phyloP scores from a whole-genome alignment of 2,797 vertebrate species.

The Melanotaenia pygmaea region DNA sequence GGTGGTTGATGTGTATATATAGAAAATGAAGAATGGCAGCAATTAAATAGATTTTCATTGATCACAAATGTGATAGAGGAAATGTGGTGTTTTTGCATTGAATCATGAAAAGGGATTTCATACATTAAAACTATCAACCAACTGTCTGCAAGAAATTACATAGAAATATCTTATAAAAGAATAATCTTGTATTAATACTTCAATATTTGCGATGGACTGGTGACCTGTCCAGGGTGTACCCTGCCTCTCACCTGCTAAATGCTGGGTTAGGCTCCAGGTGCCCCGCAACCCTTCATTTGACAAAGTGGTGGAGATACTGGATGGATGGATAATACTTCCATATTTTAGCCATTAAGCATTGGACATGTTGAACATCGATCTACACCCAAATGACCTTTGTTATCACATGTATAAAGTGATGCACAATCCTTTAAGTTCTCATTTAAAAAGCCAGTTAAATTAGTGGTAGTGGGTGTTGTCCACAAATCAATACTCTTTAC shows the following conservation, averaged over 20 bases:
- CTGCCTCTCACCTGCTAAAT: no score
- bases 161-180: background rate
- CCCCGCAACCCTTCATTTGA: no score
- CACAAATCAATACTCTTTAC: constrained; percentile 6
- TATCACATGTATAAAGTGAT: background rate
- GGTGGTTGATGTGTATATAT: background rate
- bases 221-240: no score
- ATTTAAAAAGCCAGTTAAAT: background rate
- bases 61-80: background rate
- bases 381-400: background rate
- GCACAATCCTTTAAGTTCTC: background rate
- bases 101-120: background rate
- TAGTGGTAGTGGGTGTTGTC: background rate
- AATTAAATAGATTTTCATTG: background rate
- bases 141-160: background rate
- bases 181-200: background rate
- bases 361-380: background rate
- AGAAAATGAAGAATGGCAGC: background rate
- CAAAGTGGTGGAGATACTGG: no score
- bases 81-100: background rate
- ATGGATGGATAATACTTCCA: background rate
- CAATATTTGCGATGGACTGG: background rate
- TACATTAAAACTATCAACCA: background rate
- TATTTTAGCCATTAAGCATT: background rate
- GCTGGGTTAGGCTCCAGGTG: no score